Conservation (phyloP, 1,140 invertebrate genomes). For the Planococcus citri region DNA sequence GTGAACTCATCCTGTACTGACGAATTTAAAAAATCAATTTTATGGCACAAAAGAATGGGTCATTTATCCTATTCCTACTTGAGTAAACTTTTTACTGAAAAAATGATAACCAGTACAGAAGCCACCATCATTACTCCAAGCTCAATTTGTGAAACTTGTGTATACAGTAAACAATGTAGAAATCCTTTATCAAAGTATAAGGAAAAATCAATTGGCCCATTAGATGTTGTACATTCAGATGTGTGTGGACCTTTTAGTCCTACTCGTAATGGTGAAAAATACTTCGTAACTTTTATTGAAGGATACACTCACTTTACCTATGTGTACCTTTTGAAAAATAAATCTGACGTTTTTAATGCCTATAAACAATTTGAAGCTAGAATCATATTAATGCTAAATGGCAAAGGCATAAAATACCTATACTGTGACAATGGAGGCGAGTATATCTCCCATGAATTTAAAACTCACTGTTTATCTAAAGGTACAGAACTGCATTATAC, state of each 20-base stretch:
- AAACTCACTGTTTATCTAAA: conserved; percentile 28
- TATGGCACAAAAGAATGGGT: conserved; percentile 11
- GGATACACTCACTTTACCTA: conserved; percentile 32
- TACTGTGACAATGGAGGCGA: conserved; percentile 25
- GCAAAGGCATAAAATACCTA: conserved; percentile 10
- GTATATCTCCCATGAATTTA: conserved; percentile 24
- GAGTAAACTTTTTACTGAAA: neutral
- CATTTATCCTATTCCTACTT: neutral
- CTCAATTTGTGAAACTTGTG: conserved; percentile 5
- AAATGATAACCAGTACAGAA: neutral
- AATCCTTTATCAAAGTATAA: conserved; percentile 28
- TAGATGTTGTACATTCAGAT: conserved; percentile 33
- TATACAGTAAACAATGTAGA: conserved; percentile 1
- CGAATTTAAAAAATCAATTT: too few species aligned
- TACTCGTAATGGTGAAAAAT: conserved; percentile 29
- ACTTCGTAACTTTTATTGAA: conserved; percentile 35
- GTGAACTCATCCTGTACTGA: too few species aligned
- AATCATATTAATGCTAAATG: neutral
- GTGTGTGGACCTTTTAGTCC: conserved; percentile 33
- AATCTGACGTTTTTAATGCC: conserved; percentile 18
- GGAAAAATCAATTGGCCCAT: conserved; percentile 26
- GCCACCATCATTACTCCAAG: neutral
- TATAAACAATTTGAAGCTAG: conserved; percentile 21
- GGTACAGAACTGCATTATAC: conserved; percentile 31
- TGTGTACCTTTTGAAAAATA: conserved; percentile 27